Conservation (phyloP, 2,888 invertebrate species). For the Endomychus coccineus region DNA sequence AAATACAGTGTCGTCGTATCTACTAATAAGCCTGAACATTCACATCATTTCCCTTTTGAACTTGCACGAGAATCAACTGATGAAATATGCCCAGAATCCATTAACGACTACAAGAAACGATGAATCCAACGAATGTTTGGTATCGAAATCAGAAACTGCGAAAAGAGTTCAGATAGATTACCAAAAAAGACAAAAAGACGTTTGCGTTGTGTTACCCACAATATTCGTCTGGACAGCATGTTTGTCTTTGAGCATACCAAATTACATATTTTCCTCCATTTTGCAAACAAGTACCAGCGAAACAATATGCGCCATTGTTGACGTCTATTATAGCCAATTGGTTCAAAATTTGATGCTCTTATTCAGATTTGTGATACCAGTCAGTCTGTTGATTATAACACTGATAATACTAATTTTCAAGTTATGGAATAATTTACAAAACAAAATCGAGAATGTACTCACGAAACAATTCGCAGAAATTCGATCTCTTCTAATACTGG, state of each 20-base stretch:
- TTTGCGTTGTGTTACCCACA: slow-evolving; percentile 49
- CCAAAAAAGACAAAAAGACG: slow-evolving; percentile 41
- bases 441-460: too few species aligned
- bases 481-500: slow-evolving; percentile 27
- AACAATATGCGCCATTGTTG: slow-evolving; percentile 48
- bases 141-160: slow-evolving; percentile 36
- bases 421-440: too few species aligned
- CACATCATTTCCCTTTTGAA: slow-evolving; percentile 52
- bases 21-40: slow-evolving; percentile 50
- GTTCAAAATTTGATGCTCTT: slow-evolving; percentile 33
- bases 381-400: too few species aligned
- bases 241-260: slow-evolving; percentile 53
- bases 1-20: slow-evolving; percentile 51
- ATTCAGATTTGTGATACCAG: slow-evolving; percentile 35
- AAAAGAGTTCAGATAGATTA: slow-evolving; percentile 51
- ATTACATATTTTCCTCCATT: slow-evolving; percentile 49
- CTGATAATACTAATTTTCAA: too few species aligned
- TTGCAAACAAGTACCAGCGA: slow-evolving; percentile 37
- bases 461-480: not conserved
- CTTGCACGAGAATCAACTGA: slow-evolving; percentile 43
- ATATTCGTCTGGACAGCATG: slow-evolving; percentile 53
- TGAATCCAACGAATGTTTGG: slow-evolving; percentile 35
- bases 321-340: slow-evolving; percentile 44
- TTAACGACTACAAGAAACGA: slow-evolving; percentile 21
- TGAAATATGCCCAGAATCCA: slow-evolving; percentile 36